A percentile compares a stretch with the other conserved stretches of the same genome.
Evolutionary conservation across 2,797 vertebrate species (phyloP).

Genomic region (Rhinoraja longicauda): DNA sequence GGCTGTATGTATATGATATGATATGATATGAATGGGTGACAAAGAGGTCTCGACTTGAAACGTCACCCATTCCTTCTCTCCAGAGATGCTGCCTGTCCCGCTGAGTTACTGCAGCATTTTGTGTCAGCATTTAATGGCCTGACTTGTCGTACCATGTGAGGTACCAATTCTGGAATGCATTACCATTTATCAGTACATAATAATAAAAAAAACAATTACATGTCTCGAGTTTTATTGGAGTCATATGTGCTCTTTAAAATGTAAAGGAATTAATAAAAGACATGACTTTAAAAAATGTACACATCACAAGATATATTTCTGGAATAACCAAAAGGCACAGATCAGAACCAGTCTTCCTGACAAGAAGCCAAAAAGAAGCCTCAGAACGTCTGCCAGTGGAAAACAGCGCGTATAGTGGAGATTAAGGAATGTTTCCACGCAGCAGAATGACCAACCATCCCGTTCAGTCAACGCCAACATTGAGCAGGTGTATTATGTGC

Average conservation of each 20-base stretch:
- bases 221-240: conserved; percentile 12
- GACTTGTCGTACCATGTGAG: not conserved
- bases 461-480: not conserved
- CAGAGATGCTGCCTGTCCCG: too few relatives aligned
- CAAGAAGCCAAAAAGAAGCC: not conserved
- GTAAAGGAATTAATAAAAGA: not conserved
- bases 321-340: conserved; percentile 27
- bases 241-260: conserved; percentile 33
- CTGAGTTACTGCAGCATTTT: too few relatives aligned
- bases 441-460: not conserved
- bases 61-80: too few relatives aligned
- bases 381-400: not conserved
- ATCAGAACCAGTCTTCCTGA: conserved; percentile 29
- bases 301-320: conserved; percentile 28
- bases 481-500: too few relatives aligned
- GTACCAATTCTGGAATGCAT: not conserved
- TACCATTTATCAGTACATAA: conserved; percentile 35
- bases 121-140: not conserved
- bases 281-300: not conserved
- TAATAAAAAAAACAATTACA: conserved; percentile 14
- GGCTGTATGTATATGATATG: too few relatives aligned
- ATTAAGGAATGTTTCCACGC: not conserved
- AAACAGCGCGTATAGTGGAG: not conserved
- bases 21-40: too few relatives aligned
- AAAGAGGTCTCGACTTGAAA: too few relatives aligned